A percentile compares a stretch with the other conserved stretches of the same genome.
These are phyloP conservation scores for Lapara coniferarum DNA, from an alignment of 2,888 invertebrate genomes.

Conservation along the genomic window DNA sequence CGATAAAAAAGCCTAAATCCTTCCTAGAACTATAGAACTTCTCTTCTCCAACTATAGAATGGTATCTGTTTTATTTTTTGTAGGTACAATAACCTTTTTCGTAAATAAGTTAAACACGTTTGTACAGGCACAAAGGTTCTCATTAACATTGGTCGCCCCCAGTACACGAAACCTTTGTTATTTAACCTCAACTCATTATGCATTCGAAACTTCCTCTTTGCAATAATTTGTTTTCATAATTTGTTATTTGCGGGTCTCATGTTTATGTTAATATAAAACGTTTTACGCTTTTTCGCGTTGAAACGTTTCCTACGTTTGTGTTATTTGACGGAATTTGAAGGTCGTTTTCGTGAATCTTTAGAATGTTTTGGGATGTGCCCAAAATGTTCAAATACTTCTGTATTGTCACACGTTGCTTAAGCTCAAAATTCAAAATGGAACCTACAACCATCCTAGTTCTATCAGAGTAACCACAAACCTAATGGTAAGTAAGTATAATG, in stretches of 20 bases:
- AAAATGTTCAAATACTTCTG: no score
- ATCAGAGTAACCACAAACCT: no score
- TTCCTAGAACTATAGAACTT: no score
- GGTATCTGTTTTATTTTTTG: no score
- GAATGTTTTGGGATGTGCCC: neutral
- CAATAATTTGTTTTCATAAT: neutral
- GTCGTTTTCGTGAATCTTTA: neutral
- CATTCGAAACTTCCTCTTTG: neutral
- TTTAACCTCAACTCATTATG: neutral
- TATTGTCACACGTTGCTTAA: no score
- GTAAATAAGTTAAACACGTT: neutral
- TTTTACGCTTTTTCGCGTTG: neutral
- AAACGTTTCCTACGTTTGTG: no score
- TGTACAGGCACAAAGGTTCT: neutral
- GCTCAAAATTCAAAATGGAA: neutral
- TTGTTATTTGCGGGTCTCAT: neutral
- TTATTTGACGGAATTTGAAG: neutral
- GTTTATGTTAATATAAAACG: neutral
- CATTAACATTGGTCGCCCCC: neutral
- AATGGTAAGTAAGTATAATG: no score
- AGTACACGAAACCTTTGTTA: neutral
- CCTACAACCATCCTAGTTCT: no score
- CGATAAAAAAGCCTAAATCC: no score
- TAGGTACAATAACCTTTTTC: no score
- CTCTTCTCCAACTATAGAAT: no score